A percentile compares a stretch with the other conserved stretches of the same genome.
These are phyloP conservation scores for Cyprinella venusta DNA, from an alignment of 2,797 vertebrate genomes.

Conservation along the genomic window DNA sequence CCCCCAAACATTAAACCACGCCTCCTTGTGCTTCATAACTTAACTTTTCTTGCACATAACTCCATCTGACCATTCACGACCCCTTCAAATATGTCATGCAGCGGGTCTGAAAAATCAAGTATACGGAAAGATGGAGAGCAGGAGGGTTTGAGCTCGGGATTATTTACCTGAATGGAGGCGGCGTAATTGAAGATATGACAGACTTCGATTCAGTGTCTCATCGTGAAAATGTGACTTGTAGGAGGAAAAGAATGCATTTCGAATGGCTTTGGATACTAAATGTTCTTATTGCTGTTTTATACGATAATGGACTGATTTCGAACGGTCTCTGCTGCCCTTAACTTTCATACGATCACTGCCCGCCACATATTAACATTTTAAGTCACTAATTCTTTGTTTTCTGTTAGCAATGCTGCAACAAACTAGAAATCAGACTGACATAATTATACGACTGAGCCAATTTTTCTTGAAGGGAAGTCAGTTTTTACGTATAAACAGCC, in stretches of 20 bases:
- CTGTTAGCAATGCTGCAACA: slow-evolving; percentile 32
- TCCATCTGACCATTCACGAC: slow-evolving; percentile 49
- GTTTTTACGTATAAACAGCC: neutral
- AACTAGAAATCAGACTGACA: slow-evolving; percentile 24
- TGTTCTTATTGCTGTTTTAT: neutral
- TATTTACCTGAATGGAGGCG: neutral
- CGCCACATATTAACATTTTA: neutral
- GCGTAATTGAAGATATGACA: neutral
- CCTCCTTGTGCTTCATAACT: slow-evolving; percentile 28
- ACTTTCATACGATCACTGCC: neutral
- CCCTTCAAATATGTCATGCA: slow-evolving; percentile 57
- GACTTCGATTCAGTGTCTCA: neutral
- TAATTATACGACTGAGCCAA: slow-evolving; percentile 22
- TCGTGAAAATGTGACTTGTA: slow-evolving; percentile 21
- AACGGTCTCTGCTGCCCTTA: neutral
- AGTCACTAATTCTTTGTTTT: neutral
- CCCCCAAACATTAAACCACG: neutral
- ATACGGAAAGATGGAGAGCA: slow-evolving; percentile 50
- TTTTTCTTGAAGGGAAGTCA: neutral
- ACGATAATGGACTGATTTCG: neutral
- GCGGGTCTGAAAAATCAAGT: slow-evolving; percentile 29
- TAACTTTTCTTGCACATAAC: slow-evolving; percentile 50
- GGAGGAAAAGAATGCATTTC: neutral
- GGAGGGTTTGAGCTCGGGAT: slow-evolving; percentile 22
- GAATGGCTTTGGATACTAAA: neutral